A percentile compares a stretch with the other conserved stretches of the same genome.
phyloP scores from a whole-genome alignment of 2,113 vertebrate species.

The Heterotilapia buettikoferi region DNA sequence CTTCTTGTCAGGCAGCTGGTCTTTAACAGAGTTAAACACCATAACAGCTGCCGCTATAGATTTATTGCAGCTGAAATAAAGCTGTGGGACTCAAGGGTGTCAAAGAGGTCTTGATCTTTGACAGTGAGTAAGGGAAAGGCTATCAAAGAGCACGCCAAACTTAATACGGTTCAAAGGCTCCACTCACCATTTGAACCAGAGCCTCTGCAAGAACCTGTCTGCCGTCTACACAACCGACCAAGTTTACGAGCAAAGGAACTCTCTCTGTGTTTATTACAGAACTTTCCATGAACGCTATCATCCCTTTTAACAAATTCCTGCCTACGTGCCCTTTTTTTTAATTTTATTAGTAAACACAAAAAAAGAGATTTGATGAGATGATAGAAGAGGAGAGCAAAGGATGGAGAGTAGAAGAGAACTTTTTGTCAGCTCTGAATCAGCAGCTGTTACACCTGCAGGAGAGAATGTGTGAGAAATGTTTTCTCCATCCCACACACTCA shows the following conservation, averaged over 20 bases:
- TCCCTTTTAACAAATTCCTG: neutral
- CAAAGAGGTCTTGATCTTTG: slow-evolving; percentile 20
- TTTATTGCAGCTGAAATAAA: slow-evolving; percentile 17
- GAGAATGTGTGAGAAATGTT: neutral
- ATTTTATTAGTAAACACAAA: neutral
- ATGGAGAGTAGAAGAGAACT: neutral
- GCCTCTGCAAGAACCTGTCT: neutral
- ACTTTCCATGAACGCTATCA: neutral
- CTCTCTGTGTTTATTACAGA: neutral
- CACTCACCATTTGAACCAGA: neutral
- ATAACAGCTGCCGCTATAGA: neutral
- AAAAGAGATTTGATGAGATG: neutral
- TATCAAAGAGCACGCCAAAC: neutral
- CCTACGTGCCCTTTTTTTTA: neutral
- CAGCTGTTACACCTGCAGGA: neutral
- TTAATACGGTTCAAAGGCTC: slow-evolving; percentile 7
- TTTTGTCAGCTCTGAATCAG: neutral
- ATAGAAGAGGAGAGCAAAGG: neutral
- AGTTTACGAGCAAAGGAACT: slow-evolving; percentile 4
- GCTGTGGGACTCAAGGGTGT: neutral
- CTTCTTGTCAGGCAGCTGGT: neutral
- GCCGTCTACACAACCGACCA: slow-evolving; percentile 17
- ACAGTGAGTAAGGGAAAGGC: neutral
- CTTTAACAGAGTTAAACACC: neutral
- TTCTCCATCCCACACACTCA: neutral